Percentiles rank a stretch among this genome's conserved stretches.
These are phyloP conservation scores for Platorchestia sp. DNA, from an alignment of 1,140 invertebrate species.

Conservation along the genomic window DNA sequence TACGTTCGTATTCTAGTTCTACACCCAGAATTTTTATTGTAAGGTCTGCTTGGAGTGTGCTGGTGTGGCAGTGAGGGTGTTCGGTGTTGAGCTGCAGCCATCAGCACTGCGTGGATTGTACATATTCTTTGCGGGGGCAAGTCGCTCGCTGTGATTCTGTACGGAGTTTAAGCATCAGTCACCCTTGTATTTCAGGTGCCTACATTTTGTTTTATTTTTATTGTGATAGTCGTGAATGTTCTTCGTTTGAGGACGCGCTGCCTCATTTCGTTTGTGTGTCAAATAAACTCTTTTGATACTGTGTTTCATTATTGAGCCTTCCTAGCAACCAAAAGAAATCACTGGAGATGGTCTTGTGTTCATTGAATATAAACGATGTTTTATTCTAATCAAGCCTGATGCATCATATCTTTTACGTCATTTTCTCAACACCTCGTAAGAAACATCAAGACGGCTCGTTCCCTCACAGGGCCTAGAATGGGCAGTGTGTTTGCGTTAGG, in stretches of 20 bases:
- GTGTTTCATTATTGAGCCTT: not conserved
- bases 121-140: not conserved
- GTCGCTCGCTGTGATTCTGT: not conserved
- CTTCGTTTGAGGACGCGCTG: not conserved
- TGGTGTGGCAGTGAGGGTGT: not conserved
- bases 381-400: no score
- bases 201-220: not conserved
- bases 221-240: not conserved
- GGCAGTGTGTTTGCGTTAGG: no score
- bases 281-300: not conserved
- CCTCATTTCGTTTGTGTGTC: not conserved
- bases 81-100: not conserved
- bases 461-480: no score
- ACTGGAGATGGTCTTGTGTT: not conserved
- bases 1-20: not conserved
- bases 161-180: not conserved
- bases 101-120: not conserved
- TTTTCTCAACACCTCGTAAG: no score
- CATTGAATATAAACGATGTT: no score
- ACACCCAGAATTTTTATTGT: not conserved
- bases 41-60: no score
- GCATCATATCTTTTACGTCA: no score
- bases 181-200: not conserved
- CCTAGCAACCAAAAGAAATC: not conserved
- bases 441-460: no score